phyloP scores from a whole-genome alignment of 2,113 vertebrate genomes.

The Aplodontia rufa region DNA sequence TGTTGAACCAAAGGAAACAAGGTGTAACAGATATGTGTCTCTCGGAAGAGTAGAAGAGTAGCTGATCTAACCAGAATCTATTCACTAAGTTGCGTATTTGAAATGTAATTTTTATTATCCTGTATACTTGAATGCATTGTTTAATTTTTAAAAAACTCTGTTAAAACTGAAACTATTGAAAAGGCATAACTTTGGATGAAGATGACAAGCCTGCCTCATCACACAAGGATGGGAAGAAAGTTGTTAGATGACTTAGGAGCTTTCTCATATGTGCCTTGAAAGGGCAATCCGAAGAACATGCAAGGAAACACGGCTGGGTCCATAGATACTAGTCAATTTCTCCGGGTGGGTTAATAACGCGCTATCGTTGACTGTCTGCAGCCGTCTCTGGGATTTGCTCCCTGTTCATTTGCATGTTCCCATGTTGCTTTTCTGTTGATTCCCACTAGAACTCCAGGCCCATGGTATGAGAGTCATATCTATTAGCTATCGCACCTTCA shows the following conservation, averaged over 20 bases:
- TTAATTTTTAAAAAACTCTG: too few relatives aligned
- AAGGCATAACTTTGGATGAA: background rate
- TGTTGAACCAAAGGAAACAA: background rate
- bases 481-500: background rate
- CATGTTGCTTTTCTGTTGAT: background rate
- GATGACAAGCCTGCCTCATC: background rate
- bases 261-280: background rate
- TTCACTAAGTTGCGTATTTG: too few relatives aligned
- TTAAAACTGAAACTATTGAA: too few relatives aligned
- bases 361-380: too few relatives aligned
- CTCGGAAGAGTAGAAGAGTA: too few relatives aligned
- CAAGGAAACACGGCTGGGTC: background rate
- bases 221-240: background rate
- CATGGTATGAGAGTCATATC: background rate
- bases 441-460: background rate
- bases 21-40: too few relatives aligned
- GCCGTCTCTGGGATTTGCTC: background rate
- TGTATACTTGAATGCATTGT: too few relatives aligned
- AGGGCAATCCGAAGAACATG: background rate
- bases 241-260: background rate
- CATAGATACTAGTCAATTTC: background rate
- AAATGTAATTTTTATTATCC: too few relatives aligned
- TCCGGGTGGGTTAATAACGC: background rate
- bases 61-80: too few relatives aligned
- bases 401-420: background rate